Evolutionary conservation across 2,113 vertebrate species (phyloP), one percentile per base, ranked within the genome.

Genomic region (Nycticorax nycticorax): DNA sequence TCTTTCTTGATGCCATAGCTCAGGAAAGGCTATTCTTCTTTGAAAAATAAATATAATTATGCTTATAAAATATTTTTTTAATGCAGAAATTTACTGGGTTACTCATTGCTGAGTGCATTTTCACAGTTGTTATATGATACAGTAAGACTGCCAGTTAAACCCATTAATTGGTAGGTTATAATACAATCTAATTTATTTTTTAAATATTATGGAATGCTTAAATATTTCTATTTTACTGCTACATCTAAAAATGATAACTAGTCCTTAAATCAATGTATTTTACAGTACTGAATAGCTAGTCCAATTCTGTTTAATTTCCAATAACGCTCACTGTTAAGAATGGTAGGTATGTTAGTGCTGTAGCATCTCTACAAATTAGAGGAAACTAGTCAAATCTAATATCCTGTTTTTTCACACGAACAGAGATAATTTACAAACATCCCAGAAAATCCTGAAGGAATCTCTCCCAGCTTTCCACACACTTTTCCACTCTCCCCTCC

Each of bases 11-110:
- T 86, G 43, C 17, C 24, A 41, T 16, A 73, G 62, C 21, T 86
- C 28, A 85, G 52, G 45, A 85, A 85, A 94, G 24, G 45, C 67
- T 85, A 55, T 66, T 87, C 33, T 78, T 88, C 64, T 76, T 85
- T 45, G 39, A 76, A 82, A 97, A 92, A 75, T 7, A 56, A 81
- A 95, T 24, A 30, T 33, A 82, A 93, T 89, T 85, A 91, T 63
- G 28, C 8, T n/a, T 50, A 64, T 81, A 76, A 71, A 72, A 18
- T 37, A 20, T 67, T 64, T 76, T 88, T 85, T 11, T 35, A 7
- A 75, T 28, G 32, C 41, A 89, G 73, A 87, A 92, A 56, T 66
- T 23, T 50, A 68, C 27, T 56, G 43, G 21, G n/a, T 79, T 87
- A 50, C n/a, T 79, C 60, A 84, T 10, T 48, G 56, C 39, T 78